Percentiles rank a stretch among this genome's conserved stretches.
phyloP scores from a whole-genome alignment of 2,888 invertebrate genomes.

The Xanthostigma xanthostigma region DNA sequence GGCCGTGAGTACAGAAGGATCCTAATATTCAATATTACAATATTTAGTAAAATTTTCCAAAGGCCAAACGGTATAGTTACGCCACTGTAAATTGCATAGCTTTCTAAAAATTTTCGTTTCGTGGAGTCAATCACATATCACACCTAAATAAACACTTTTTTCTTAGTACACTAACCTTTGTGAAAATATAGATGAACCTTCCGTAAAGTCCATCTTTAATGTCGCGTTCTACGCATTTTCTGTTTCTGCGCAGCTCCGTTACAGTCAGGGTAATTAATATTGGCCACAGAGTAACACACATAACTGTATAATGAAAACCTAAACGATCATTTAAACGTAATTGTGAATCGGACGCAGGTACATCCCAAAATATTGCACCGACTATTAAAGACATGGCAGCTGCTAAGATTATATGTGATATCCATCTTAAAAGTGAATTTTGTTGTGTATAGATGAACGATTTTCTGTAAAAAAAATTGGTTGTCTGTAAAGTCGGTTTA shows the following conservation, averaged over 20 bases:
- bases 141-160: too few relatives aligned
- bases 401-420: conserved; percentile 62
- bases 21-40: too few relatives aligned
- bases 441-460: conserved; percentile 71
- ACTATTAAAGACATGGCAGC: conserved; percentile 69
- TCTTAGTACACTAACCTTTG: conserved; percentile 44
- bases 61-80: too few relatives aligned
- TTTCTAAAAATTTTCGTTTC: too few relatives aligned
- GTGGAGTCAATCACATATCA: too few relatives aligned
- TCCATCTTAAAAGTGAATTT: conserved; percentile 63
- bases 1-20: too few relatives aligned
- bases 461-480: conserved; percentile 36
- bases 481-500: too few relatives aligned
- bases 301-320: conserved; percentile 75
- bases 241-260: conserved; percentile 38
- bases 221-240: conserved; percentile 60
- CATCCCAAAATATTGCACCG: conserved; percentile 82
- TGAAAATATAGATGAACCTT: conserved; percentile 58
- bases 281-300: conserved; percentile 68
- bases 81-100: too few relatives aligned
- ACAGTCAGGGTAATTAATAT: conserved; percentile 48
- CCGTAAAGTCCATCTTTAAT: conserved; percentile 68
- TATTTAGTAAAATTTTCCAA: too few relatives aligned
- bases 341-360: conserved; percentile 61
- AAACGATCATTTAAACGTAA: conserved; percentile 59